Conservation (phyloP, 2,113 vertebrate genomes). For the Otus sunia region DNA sequence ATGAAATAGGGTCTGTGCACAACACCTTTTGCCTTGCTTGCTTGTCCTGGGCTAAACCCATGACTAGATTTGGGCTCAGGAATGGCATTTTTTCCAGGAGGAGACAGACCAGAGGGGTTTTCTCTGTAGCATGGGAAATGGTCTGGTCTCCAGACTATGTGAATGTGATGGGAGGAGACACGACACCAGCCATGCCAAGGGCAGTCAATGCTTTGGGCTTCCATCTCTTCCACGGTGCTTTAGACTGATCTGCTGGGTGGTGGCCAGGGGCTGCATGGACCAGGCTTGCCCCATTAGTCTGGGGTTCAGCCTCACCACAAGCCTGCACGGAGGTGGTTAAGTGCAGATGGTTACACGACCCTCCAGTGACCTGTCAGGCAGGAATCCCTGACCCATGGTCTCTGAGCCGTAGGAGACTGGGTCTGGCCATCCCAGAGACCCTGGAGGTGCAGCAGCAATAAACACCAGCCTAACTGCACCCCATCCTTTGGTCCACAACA, state of each 20-base stretch:
- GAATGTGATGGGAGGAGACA: background rate
- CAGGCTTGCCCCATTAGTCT: background rate
- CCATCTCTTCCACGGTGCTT: background rate
- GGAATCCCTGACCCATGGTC: fast-evolving
- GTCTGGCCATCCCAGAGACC: background rate
- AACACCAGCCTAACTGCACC: background rate
- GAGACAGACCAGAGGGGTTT: background rate
- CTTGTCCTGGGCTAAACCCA: background rate
- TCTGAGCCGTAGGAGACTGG: background rate
- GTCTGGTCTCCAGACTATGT: background rate
- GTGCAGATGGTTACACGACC: background rate
- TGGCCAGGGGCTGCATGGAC: fast-evolving
- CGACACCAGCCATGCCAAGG: background rate
- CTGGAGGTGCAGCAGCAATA: background rate
- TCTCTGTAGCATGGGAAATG: background rate
- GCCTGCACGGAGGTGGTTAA: background rate
- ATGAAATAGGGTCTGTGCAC: background rate
- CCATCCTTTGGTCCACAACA: background rate
- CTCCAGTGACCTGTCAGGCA: background rate
- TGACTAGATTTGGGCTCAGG: background rate
- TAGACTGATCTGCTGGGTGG: background rate
- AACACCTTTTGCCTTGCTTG: fast-evolving
- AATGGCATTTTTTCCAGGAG: background rate
- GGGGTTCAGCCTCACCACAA: background rate
- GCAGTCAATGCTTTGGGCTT: background rate